These are phyloP conservation scores for Panthera tigris DNA, from an alignment of 2,113 vertebrate species.

Conservation along the genomic window DNA sequence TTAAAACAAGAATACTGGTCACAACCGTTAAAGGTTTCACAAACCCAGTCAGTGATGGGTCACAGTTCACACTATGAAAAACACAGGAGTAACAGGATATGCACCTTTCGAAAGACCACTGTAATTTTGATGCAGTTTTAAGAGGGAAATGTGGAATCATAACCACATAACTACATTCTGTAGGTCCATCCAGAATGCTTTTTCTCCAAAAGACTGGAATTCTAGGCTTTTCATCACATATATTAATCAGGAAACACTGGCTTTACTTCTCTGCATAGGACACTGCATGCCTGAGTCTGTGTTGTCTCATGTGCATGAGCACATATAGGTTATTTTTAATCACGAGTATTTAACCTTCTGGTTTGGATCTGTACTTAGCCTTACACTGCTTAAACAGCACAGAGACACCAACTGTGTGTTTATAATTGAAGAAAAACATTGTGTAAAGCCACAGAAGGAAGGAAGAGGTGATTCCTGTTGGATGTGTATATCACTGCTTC, in stretches of 20 bases:
- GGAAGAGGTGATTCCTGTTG: neutral
- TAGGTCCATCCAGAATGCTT: neutral
- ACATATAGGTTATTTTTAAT: conserved; percentile 19
- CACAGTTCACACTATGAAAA: neutral
- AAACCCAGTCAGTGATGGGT: neutral
- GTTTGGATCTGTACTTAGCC: conserved; percentile 7
- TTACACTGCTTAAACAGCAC: neutral
- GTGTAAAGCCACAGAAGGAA: conserved; percentile 7
- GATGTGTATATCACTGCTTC: neutral
- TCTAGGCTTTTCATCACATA: neutral
- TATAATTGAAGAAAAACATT: neutral
- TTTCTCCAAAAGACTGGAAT: neutral
- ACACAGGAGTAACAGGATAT: neutral
- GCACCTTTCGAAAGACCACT: neutral
- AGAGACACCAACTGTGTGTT: conserved; percentile 30
- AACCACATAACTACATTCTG: neutral
- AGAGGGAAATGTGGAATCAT: neutral
- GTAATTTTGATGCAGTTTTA: neutral
- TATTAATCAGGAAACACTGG: neutral
- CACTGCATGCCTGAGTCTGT: neutral
- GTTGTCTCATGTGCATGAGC: neutral
- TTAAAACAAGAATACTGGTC: neutral
- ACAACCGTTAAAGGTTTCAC: neutral
- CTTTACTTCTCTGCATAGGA: neutral
- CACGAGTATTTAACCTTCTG: conserved; percentile 9